Conservation (phyloP, 2,797 vertebrate genomes). For the Ibycter americanus region DNA sequence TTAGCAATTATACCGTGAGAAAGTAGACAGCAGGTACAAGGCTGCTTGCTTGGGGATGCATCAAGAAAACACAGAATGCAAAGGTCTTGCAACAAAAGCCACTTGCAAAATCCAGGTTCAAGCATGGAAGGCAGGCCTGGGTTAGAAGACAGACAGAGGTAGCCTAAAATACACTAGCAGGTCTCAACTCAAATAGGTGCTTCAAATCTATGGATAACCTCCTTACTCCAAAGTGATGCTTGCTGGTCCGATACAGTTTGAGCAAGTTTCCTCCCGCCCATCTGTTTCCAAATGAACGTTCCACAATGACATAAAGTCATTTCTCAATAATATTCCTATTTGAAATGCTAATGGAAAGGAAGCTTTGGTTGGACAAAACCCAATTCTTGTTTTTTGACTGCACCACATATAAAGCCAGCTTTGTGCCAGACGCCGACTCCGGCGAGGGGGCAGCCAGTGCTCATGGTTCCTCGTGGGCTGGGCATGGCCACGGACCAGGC, state of each 20-base stretch:
- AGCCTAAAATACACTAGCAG: background rate
- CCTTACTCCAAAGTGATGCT: background rate
- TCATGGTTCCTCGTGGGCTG: fast-evolving
- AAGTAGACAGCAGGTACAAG: background rate
- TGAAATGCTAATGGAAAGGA: background rate
- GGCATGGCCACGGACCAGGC: background rate
- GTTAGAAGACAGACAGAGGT: background rate
- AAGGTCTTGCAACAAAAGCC: background rate
- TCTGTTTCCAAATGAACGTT: background rate
- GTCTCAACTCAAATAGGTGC: background rate
- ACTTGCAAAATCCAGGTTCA: background rate
- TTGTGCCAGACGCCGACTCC: fast-evolving
- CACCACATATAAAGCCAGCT: background rate
- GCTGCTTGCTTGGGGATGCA: background rate
- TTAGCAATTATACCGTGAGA: background rate
- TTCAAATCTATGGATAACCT: background rate
- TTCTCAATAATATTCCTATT: background rate
- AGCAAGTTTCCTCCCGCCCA: background rate
- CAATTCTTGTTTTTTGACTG: background rate
- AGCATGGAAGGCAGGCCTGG: background rate
- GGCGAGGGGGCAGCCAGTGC: background rate
- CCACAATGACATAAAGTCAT: background rate
- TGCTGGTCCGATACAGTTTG: background rate
- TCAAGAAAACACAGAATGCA: background rate
- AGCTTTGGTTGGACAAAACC: background rate